Evolutionary conservation across 1,140 invertebrate genomes (phyloP).

Genomic region (Scaptomyza graminum): DNA sequence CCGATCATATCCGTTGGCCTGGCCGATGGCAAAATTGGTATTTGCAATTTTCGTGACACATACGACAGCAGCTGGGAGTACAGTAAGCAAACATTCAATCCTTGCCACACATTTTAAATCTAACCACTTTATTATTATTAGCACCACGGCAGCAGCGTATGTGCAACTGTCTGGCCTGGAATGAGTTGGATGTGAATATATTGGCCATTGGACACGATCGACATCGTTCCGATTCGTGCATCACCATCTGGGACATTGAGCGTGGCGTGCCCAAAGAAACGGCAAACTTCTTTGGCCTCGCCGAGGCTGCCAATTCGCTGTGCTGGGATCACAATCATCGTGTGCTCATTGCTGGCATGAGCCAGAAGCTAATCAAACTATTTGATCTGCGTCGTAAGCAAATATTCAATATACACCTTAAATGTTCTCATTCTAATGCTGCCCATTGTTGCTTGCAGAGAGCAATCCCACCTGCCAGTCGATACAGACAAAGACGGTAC

Average conservation of each 20-base stretch:
- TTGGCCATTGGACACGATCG: constrained; percentile 94
- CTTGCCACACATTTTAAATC: neutral
- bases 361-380: constrained; percentile 94
- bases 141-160: constrained; percentile 91
- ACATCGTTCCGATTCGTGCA: constrained; percentile 91
- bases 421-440: constrained; percentile 35
- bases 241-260: constrained; percentile 91
- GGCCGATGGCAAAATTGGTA: constrained; percentile 92
- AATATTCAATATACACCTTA: constrained; percentile 30
- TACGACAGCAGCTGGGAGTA: constrained; percentile 81
- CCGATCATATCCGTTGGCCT: constrained; percentile 93
- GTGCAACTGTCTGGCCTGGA: constrained; percentile 95
- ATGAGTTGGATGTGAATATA: constrained; percentile 92
- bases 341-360: constrained; percentile 93
- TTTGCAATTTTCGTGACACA: constrained; percentile 91
- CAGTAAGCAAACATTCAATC: constrained; percentile 43
- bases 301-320: constrained; percentile 93
- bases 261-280: constrained; percentile 73
- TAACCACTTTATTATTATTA: constrained; percentile 66
- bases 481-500: constrained; percentile 92
- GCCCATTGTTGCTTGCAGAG: constrained; percentile 85
- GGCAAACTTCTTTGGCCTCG: constrained; percentile 85
- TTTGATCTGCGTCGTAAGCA: constrained; percentile 93
- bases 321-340: constrained; percentile 92
- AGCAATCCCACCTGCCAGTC: constrained; percentile 88